A percentile compares a stretch with the other conserved stretches of the same genome.
These are phyloP conservation scores for Diorhabda sublineata DNA, from an alignment of 1,140 invertebrate genomes.

Conservation along the genomic window DNA sequence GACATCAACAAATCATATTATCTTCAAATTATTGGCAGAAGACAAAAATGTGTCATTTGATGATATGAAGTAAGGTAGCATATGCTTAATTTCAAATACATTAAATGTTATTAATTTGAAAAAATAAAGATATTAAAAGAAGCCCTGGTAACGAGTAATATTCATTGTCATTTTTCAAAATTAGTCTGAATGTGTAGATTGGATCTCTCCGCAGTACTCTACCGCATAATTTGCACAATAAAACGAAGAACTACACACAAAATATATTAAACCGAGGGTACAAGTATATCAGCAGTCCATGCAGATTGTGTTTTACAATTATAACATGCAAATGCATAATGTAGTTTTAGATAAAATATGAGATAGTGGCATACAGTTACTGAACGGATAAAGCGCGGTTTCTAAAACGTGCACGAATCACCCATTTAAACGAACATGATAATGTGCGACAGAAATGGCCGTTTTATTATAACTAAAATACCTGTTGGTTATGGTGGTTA, in stretches of 20 bases:
- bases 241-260: background rate
- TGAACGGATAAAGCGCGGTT: background rate
- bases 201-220: background rate
- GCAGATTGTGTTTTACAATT: constrained; percentile 2
- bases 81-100: no score
- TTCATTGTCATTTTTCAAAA: no score
- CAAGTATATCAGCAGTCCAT: constrained; percentile 1
- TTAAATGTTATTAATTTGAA: no score
- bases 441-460: background rate
- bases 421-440: background rate
- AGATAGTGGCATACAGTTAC: background rate
- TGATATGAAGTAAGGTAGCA: no score
- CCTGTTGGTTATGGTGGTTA: background rate
- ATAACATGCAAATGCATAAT: constrained; percentile 2
- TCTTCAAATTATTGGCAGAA: no score
- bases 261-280: background rate
- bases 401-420: background rate
- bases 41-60: no score
- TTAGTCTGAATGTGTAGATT: background rate
- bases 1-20: no score
- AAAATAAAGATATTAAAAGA: no score
- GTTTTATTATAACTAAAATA: constrained; percentile 1
- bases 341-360: constrained; percentile 1
- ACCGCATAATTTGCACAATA: background rate
- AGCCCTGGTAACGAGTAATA: no score